These are phyloP conservation scores for Macroglossus sobrinus DNA, from an alignment of 2,113 vertebrate genomes.

Conservation along the genomic window DNA sequence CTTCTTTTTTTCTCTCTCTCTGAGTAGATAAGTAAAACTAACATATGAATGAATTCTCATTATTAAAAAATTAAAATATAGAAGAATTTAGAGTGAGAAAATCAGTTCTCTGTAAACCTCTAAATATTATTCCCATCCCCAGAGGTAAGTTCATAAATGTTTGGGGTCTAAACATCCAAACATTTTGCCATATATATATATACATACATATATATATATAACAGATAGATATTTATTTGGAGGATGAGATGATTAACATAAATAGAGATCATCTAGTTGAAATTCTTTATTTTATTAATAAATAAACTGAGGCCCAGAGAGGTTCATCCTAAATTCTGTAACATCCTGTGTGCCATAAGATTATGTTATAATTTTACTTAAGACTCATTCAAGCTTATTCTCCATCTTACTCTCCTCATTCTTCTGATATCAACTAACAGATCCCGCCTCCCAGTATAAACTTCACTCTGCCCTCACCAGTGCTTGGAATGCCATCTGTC, in stretches of 20 bases:
- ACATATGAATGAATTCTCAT: background rate
- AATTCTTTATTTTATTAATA: background rate
- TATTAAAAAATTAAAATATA: background rate
- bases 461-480: slow-evolving; percentile 97
- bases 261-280: background rate
- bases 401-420: background rate
- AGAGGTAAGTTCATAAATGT: background rate
- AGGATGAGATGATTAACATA: background rate
- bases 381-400: background rate
- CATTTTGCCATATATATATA: background rate
- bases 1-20: background rate
- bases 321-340: accelerated
- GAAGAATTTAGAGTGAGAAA: background rate
- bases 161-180: background rate
- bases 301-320: background rate
- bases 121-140: background rate
- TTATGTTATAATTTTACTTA: background rate
- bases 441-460: slow-evolving; percentile 99
- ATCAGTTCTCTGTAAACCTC: background rate
- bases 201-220: no score
- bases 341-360: background rate
- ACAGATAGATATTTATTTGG: background rate
- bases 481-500: slow-evolving; percentile 98
- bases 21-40: background rate
- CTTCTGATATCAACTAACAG: slow-evolving; percentile 70